Evolutionary conservation across 2,888 invertebrate species (phyloP).

Genomic region (Drosophila testacea): DNA sequence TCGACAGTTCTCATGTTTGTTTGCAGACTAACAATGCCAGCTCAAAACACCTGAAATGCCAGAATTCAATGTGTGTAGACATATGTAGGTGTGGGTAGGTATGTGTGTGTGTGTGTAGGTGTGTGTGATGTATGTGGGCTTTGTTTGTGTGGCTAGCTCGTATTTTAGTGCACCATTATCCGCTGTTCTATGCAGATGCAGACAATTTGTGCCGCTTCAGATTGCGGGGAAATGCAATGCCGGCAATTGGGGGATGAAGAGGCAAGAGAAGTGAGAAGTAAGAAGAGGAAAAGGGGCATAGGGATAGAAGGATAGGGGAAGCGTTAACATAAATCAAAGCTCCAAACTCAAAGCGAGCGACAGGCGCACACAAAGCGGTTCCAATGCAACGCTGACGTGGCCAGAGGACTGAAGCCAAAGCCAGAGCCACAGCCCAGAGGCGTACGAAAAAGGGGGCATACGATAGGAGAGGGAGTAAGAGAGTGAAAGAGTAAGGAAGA

Average conservation of each 20-base stretch:
- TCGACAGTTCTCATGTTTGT: conserved; percentile 12
- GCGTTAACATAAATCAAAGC: conserved; percentile 76
- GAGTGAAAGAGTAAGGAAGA: neutral
- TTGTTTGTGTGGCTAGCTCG: conserved; percentile 61
- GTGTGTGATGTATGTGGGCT: conserved; percentile 39
- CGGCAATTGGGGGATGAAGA: neutral
- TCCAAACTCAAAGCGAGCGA: conserved; percentile 73
- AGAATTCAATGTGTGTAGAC: conserved; percentile 12
- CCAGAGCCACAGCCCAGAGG: conserved; percentile 5
- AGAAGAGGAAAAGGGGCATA: neutral
- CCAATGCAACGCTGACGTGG: conserved; percentile 29
- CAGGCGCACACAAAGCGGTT: conserved; percentile 62
- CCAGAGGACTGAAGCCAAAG: conserved; percentile 20
- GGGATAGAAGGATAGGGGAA: conserved; percentile 11
- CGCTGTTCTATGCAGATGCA: conserved; percentile 74
- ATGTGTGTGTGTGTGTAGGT: conserved; percentile 10
- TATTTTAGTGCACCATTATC: conserved; percentile 72
- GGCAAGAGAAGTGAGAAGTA: neutral
- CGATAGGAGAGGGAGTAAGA: neutral
- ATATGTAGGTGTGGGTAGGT: neutral
- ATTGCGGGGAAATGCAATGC: conserved; percentile 10
- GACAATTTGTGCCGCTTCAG: conserved; percentile 56
- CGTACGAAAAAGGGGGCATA: neutral
- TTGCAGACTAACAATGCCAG: conserved; percentile 41
- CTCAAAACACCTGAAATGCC: conserved; percentile 48